Evolutionary conservation across 2,113 vertebrate genomes (phyloP), one percentile per base, ranked within the genome.

Genomic region (Tapirus terrestris): DNA sequence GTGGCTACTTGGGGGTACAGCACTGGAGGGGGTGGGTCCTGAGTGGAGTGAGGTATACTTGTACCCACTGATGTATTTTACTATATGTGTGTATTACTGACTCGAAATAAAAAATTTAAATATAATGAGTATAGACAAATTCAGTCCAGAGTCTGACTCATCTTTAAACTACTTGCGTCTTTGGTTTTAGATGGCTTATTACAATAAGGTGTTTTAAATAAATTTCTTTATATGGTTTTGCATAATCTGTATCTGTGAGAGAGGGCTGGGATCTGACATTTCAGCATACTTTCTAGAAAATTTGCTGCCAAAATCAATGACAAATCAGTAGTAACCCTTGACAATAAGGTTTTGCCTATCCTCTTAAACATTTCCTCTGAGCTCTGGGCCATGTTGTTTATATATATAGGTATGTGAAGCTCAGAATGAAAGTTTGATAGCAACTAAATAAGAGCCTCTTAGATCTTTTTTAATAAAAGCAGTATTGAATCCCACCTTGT

Each of bases 231-330:
- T 33, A 51, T 8, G 13, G 20, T 87, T 84, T 72, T 53, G n/a
- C 8, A 89, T 23, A 75, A 39, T 53, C 39, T 58, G 1, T 56
- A 29, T 39, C 6, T 75, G 10, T n/a, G 77, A 39, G 33, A 75
- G 27, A 84, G 48, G 45, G 5, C 81, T 43, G 25, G 25, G 6
- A 3, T 61, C 53, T 75, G 56, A 87, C 18, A 33, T 79, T 94
- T 91, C 5, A 60, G n/a, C 12, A 29, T 16, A 12, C 12, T 65
- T 68, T 76, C 58, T 96, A 45, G 45, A 93, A 91, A 88, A 76
- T 67, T 36, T 73, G 17, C 68, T 94, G 6, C 12, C 93, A 51
- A 94, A 97, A 91, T 96, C 43, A 91, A 31, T 72, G 67, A 83
- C 20, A 83, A 89, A 58, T 95, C 27, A 60, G 86, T 58, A 81